These are phyloP conservation scores for Tragelaphus imberbis DNA, from an alignment of 2,113 vertebrate species.

Conservation along the genomic window DNA sequence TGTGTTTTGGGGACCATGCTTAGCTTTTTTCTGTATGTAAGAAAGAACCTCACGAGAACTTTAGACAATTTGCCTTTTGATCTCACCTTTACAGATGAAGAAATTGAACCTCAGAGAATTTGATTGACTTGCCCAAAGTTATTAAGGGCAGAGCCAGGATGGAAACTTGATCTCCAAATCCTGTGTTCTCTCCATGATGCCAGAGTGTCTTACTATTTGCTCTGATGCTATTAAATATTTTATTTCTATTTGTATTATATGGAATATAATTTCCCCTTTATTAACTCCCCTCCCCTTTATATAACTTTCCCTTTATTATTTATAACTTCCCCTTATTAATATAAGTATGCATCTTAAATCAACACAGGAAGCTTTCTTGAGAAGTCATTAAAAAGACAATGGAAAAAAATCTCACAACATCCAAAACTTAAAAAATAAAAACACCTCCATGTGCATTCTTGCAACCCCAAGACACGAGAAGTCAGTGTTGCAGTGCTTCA, in stretches of 20 bases:
- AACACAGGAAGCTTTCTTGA: slow-evolving; percentile 13
- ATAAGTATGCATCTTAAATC: slow-evolving; percentile 11
- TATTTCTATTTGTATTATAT: not conserved
- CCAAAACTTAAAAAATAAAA: slow-evolving; percentile 10
- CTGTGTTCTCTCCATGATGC: not conserved
- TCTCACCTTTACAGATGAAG: not conserved
- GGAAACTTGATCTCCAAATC: not conserved
- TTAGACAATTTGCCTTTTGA: not conserved
- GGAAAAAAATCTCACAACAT: not conserved
- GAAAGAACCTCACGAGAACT: not conserved
- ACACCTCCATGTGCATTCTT: not conserved
- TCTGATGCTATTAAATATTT: slow-evolving; percentile 31
- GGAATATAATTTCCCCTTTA: not conserved
- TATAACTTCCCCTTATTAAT: not conserved
- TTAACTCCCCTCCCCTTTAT: not conserved
- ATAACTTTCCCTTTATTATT: not conserved
- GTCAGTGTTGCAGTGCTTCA: not conserved
- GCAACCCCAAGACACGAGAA: slow-evolving; percentile 23
- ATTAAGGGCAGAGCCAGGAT: not conserved
- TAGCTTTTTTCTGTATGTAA: not conserved
- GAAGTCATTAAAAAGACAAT: slow-evolving; percentile 36
- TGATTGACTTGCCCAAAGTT: not conserved
- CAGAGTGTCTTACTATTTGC: not conserved
- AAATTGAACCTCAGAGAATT: not conserved
- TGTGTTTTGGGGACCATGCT: not conserved